These are phyloP conservation scores for Andrena marginata DNA, from an alignment of 2,888 invertebrate species.

Conservation along the genomic window DNA sequence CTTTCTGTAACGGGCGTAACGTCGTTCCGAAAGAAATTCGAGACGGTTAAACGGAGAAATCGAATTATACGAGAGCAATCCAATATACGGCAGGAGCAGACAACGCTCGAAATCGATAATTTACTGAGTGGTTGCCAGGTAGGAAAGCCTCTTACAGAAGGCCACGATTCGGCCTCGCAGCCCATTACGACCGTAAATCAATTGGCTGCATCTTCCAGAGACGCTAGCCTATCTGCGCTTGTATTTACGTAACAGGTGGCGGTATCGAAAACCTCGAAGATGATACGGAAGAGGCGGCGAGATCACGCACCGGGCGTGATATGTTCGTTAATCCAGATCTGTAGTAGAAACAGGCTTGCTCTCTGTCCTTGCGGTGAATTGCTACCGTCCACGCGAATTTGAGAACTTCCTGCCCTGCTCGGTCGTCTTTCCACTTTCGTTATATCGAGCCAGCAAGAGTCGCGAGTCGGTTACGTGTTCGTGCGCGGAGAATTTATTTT, in stretches of 20 bases:
- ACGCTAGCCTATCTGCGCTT: conserved; percentile 29
- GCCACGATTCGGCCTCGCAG: conserved; percentile 58
- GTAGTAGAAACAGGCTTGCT: conserved; percentile 6
- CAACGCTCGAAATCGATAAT: conserved; percentile 44
- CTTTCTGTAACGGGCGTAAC: not conserved
- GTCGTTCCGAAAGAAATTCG: conserved; percentile 13
- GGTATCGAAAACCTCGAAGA: conserved; percentile 61
- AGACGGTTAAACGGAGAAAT: conserved; percentile 30
- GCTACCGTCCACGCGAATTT: not conserved
- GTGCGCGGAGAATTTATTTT: too few relatives aligned
- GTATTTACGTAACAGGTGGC: conserved; percentile 77
- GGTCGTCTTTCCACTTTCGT: conserved; percentile 2
- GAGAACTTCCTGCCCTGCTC: conserved; percentile 11
- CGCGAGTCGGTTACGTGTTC: too few relatives aligned
- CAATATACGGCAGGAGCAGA: not conserved
- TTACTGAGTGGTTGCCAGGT: conserved; percentile 61
- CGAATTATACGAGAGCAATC: conserved; percentile 35
- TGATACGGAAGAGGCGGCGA: conserved; percentile 30
- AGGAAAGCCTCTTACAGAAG: conserved; percentile 48
- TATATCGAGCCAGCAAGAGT: conserved; percentile 1
- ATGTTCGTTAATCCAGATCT: conserved; percentile 48
- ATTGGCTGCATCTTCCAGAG: conserved; percentile 71
- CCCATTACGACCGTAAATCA: conserved; percentile 77
- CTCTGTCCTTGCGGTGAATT: conserved; percentile 5
- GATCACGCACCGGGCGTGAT: conserved; percentile 41